Percentiles rank a stretch among this genome's conserved stretches.
phyloP scores from a whole-genome alignment of 1,140 invertebrate genomes.

The Drosophila saltans region DNA sequence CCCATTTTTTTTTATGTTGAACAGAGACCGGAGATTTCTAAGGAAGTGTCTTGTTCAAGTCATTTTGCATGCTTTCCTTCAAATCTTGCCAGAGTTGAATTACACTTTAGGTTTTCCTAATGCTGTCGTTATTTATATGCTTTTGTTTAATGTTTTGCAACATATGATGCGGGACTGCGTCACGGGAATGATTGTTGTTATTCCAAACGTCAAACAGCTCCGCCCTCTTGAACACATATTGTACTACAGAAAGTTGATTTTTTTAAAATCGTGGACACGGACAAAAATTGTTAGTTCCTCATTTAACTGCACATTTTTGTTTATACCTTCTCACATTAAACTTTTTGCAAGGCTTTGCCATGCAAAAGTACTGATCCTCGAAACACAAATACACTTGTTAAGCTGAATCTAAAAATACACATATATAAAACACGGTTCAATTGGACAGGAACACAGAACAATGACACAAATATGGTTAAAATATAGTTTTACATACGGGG shows the following conservation, averaged over 20 bases:
- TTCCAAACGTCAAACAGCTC: too few species aligned
- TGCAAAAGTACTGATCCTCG: slow-evolving; percentile 20
- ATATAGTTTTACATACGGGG: too few species aligned
- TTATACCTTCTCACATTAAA: slow-evolving; percentile 7
- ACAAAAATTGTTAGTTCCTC: too few species aligned
- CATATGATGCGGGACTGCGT: too few species aligned
- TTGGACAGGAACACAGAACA: slow-evolving; percentile 6
- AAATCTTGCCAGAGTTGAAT: neutral
- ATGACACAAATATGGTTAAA: too few species aligned
- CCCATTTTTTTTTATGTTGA: neutral
- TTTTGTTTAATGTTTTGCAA: too few species aligned
- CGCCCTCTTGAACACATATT: too few species aligned
- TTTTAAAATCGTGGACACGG: too few species aligned
- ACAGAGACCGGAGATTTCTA: neutral
- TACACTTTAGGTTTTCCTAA: too few species aligned
- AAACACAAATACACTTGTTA: slow-evolving; percentile 23
- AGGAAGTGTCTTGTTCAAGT: neutral
- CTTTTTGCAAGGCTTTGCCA: slow-evolving; percentile 11
- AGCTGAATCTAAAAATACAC: slow-evolving; percentile 11
- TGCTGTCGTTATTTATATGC: too few species aligned
- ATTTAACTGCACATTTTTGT: neutral
- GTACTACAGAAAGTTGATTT: too few species aligned
- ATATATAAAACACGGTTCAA: slow-evolving; percentile 16
- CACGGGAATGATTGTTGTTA: too few species aligned
- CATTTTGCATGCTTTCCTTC: neutral